Base-by-base conservation (phyloP, 2,888 invertebrate species). In the Tachina grossa region DNA sequence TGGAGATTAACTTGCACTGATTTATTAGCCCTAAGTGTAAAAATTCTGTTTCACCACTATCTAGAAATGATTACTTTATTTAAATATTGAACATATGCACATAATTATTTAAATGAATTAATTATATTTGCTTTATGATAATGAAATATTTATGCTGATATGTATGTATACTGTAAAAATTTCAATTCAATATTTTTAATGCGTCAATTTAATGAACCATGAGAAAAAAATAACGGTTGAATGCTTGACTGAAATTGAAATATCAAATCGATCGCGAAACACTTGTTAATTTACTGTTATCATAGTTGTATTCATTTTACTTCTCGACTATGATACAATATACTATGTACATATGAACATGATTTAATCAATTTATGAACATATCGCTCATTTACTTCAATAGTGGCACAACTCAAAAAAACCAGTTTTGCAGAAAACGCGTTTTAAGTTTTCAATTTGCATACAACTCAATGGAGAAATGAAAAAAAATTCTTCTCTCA, bases 141-240 rank as follows among this genome's bases (percentile, higher is more conserved):
- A 19, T 39, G 16, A 61, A 43, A 16, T 22, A 63, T 49, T 66
- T 66, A 66, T 66, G 66, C 47, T 49, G 47, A 47, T 47, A 31
- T 59, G 31, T 3, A 19, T n/a, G 31, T 43, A 22, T 43, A 53
- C 45, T 47, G 9, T 63, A n/a, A 59, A 41, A 66, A 63, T 66
- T 55, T 39, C 13, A n/a, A 51, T 61, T 55, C 11, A 68, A 31
- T 69, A 57, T 57, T 71, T 71, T 57, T 45, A 75, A 75, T 75
- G 75, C 80, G 84, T 71, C 80, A 84, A 49, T 84, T 45, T 9
- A 69, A 0, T 71, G 65, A 80, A 63, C 57, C 75, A 71, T 69
- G 59, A 41, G 49, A 22, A 45, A 63, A 61, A 72, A 63, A 79
- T 51, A 39, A 66, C 68, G 72, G 14, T 31, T 55, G 19, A 51